Evolutionary conservation across 2,888 invertebrate species (phyloP).

Genomic region (Escarpia spicata): DNA sequence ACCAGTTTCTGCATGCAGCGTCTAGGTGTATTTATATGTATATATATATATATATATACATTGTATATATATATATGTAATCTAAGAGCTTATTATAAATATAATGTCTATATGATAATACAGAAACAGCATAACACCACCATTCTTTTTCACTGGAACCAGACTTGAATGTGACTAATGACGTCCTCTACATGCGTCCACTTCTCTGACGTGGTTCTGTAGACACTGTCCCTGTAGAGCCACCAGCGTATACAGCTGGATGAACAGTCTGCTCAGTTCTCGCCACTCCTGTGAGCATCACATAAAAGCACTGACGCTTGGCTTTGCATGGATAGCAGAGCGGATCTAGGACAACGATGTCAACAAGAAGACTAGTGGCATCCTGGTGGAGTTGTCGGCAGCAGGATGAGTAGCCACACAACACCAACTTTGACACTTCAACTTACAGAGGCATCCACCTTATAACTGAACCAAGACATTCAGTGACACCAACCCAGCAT

Average conservation of each 20-base stretch:
- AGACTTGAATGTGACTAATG: not conserved
- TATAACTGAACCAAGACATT: too few relatives aligned
- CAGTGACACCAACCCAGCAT: too few relatives aligned
- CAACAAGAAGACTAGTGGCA: not conserved
- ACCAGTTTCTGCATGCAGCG: not conserved
- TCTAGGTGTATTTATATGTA: not conserved
- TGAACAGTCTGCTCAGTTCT: not conserved
- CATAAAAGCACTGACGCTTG: not conserved
- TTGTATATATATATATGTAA: not conserved
- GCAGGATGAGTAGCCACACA: not conserved
- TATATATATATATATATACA: not conserved
- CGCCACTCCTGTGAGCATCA: not conserved
- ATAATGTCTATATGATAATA: not conserved
- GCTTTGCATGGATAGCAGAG: not conserved
- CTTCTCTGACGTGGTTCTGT: not conserved
- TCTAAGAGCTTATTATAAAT: not conserved
- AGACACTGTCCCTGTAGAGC: not conserved
- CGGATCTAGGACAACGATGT: not conserved
- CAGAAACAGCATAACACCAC: not conserved
- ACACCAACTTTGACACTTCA: not conserved
- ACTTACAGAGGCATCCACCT: too few relatives aligned
- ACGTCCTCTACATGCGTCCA: not conserved
- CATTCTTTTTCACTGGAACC: not conserved
- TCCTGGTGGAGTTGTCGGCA: not conserved
- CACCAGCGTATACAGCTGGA: not conserved